A percentile compares a stretch with the other conserved stretches of the same genome.
phyloP scores from a whole-genome alignment of 2,113 vertebrate genomes.

The Gallinago undulata region DNA sequence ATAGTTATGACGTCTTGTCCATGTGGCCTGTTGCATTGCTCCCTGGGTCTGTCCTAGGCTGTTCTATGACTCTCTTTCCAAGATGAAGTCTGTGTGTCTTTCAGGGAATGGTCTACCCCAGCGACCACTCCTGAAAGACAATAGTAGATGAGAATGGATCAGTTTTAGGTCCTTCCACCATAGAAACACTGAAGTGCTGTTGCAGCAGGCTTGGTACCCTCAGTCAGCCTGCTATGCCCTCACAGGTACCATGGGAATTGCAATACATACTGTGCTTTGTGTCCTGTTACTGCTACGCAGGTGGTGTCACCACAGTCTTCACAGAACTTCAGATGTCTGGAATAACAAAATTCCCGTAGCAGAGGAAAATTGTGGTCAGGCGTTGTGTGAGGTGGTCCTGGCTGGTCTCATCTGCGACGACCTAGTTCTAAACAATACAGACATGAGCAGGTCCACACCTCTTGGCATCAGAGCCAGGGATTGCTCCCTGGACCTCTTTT shows the following conservation, averaged over 20 bases:
- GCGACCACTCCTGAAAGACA: neutral
- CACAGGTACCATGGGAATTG: neutral
- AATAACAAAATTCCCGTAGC: neutral
- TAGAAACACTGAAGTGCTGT: neutral
- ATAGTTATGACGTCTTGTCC: neutral
- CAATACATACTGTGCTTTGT: fast-evolving
- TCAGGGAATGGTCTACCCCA: neutral
- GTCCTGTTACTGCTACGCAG: neutral
- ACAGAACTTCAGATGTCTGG: neutral
- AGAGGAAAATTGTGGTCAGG: neutral
- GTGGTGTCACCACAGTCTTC: neutral
- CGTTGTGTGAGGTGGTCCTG: neutral
- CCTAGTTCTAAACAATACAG: neutral
- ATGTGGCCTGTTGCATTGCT: neutral
- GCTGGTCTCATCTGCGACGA: neutral
- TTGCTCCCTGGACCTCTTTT: neutral
- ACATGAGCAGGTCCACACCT: fast-evolving
- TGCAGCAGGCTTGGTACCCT: neutral
- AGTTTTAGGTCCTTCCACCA: neutral
- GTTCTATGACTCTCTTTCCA: neutral
- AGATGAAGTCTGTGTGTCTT: neutral
- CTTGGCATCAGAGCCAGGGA: neutral
- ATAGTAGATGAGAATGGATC: neutral
- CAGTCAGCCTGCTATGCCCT: neutral
- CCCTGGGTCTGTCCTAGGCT: neutral